Evolutionary conservation across 2,888 invertebrate species (phyloP), one percentile per base, ranked within the genome.

Genomic region (Drosophila silvestris): DNA sequence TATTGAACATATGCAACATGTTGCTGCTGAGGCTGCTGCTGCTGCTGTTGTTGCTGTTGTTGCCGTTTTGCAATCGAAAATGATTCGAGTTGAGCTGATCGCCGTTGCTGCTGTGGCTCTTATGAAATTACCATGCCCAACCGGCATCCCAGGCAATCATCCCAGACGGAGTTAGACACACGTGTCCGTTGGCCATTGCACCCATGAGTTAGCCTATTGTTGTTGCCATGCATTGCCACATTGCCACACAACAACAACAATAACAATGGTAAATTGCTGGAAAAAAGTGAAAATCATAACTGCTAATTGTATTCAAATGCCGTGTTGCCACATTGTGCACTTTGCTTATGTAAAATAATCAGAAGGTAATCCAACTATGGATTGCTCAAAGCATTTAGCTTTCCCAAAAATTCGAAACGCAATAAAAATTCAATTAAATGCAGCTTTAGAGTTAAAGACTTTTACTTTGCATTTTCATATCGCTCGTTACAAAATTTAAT

Each of bases 241-340:
- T 74, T 74, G 76, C 68, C 69, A 76, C 56, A 79, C 57, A 16
- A 30, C 39, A 58, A 47, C 77, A 70, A 74, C 74, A 63, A 65
- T 60, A 70, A 74, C 74, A 63, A 65, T 60, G 57, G 16, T 39
- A 77, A 70, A 74, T 77, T 77, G 77, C 54, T 64, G 57, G 39
- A 59, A 71, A 70, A 83, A 85, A 85, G 90, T 85, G 89, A 85
- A 85, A 85, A 85, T 88, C 86, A 85, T 85, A 85, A 85, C 81
- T 83, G 86, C 89, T 90, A 85, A 90, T 85, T 90, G 89, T 83
- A 88, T 88, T 90, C 83, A 80, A 88, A 88, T 85, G 80, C 77
- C 71, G 19, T 1, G 74, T 81, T 81, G 77, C 81, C 77, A 66
- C 77, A 81, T 44, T 57, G 60, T 74, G 72, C 82, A 76, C 79